A percentile compares a stretch with the other conserved stretches of the same genome.
phyloP scores from a whole-genome alignment of 2,113 vertebrate species.

The Acanthisitta chloris region DNA sequence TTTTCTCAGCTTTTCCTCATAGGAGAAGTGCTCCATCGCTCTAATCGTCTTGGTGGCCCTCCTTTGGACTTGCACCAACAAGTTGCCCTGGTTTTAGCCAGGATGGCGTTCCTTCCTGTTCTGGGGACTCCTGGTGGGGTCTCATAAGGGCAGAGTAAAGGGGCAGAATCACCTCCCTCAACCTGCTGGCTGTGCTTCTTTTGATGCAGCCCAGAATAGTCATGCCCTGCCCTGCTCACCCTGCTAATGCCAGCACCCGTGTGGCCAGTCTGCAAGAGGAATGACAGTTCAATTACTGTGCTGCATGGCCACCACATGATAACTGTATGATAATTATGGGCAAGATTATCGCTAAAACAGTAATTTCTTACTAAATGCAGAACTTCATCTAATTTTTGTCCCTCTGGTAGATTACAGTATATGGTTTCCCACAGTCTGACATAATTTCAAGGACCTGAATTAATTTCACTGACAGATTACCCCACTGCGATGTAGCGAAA shows the following conservation, averaged over 20 bases:
- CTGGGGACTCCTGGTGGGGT: not conserved
- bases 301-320: rapidly evolving
- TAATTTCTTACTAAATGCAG: not conserved
- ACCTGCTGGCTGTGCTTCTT: not conserved
- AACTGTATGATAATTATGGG: not conserved
- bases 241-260: not conserved
- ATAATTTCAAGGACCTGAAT: not conserved
- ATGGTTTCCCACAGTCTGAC: not conserved
- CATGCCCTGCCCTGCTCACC: not conserved
- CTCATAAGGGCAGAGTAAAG: not conserved
- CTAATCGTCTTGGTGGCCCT: not conserved
- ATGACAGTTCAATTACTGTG: not conserved
- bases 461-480: not conserved
- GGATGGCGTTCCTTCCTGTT: not conserved
- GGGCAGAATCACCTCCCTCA: not conserved
- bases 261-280: not conserved
- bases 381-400: not conserved
- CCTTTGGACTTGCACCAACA: not conserved
- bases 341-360: not conserved
- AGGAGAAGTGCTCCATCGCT: not conserved
- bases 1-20: not conserved
- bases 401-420: not conserved
- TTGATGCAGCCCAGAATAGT: not conserved
- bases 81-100: too few species aligned
- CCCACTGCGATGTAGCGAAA: not conserved